Base-by-base conservation (phyloP, 1,140 invertebrate genomes). In the Agrilus planipennis region DNA sequence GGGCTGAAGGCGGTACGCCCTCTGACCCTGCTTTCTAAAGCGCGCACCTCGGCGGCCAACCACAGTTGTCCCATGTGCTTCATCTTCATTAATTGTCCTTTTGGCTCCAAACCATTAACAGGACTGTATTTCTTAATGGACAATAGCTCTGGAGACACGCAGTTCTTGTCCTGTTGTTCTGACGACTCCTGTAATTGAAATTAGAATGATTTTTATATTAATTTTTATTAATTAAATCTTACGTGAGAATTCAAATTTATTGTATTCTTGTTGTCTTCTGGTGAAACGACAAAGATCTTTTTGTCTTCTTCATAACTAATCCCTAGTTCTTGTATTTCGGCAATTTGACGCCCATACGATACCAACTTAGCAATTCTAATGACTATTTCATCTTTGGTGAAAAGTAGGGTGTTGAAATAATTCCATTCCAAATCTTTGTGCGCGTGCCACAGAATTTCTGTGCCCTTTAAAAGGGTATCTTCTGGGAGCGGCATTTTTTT, bases 341-440 rank as follows among this genome's bases (percentile, higher is more conserved):
- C 71, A 21, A 83, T 70, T 51, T 76, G 75, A 52, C 77, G 70
- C 2, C 81, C 82, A 63, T 85, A 85, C 37, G 76, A 69, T n/a
- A 81, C 62, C 39, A 86, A 69, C 55, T 81, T 81, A 22, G 77
- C 60, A 15, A 75, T 70, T 48, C 82, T 70, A 18, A 84, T 56
- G 14, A 82, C 58, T 15, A 73, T 72, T 54, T 82, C 78, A 53
- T 84, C 79, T 44, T 69, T 67, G 1, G 64, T 55, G 34, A 68
- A 73, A 28, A 79, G 67, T 43, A 68, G 69, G 31, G 64, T 69
- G 5, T 73, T 71, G 7, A 72, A 59, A 32, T 73, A 65, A 29
- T 69, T 67, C 81, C 81, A 83, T 52, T 84, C 70, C 1, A 83
- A 60, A 17, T 71, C 64, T 39, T 73, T 70, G 44, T 84, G 77